phyloP scores from a whole-genome alignment of 1,140 invertebrate species.

The Drosophila azteca region DNA sequence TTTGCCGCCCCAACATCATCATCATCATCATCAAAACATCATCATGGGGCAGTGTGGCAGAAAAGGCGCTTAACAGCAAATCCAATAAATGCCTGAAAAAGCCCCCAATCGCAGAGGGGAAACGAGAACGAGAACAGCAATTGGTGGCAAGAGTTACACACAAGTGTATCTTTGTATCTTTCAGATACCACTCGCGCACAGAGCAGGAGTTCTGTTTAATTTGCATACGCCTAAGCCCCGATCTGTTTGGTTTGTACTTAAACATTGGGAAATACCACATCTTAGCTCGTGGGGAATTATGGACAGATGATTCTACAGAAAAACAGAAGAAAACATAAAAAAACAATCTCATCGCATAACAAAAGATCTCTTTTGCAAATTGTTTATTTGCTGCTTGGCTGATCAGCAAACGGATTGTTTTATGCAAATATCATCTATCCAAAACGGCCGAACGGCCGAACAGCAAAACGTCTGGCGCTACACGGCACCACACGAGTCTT shows the following conservation, averaged over 20 bases:
- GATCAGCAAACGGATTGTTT: constrained; percentile 49
- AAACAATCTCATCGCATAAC: constrained; percentile 31
- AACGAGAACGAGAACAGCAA: neutral
- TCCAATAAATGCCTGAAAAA: constrained; percentile 52
- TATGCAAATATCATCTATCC: constrained; percentile 40
- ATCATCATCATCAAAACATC: too few species aligned
- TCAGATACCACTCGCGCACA: neutral
- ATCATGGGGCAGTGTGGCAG: constrained; percentile 7
- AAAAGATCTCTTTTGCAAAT: constrained; percentile 54
- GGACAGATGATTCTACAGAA: constrained; percentile 24
- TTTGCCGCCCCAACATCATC: too few species aligned
- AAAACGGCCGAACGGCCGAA: constrained; percentile 1
- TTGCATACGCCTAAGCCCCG: constrained; percentile 2
- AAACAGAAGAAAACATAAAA: neutral
- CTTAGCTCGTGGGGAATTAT: constrained; percentile 2
- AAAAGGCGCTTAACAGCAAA: constrained; percentile 67
- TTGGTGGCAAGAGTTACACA: too few species aligned
- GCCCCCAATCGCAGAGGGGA: neutral
- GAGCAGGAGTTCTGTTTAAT: neutral
- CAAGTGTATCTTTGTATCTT: too few species aligned
- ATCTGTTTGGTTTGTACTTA: neutral
- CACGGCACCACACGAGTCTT: constrained; percentile 16
- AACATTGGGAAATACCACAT: neutral
- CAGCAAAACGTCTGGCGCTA: too few species aligned
- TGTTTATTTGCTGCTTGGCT: constrained; percentile 54